phyloP scores from a whole-genome alignment of 1,140 invertebrate species.

The Cryptotermes secundus region DNA sequence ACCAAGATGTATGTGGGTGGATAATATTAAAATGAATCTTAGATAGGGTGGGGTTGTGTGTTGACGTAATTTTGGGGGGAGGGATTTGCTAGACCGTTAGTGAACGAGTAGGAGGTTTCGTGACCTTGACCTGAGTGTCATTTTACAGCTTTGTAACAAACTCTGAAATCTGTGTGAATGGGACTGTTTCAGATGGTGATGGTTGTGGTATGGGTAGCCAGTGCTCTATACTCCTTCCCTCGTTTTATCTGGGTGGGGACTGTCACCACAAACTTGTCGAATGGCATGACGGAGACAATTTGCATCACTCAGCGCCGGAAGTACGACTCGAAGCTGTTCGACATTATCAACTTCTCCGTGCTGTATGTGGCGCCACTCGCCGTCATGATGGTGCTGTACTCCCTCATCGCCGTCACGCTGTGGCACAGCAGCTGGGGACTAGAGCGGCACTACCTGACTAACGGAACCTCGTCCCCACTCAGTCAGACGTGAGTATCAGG shows the following conservation, averaged over 20 bases:
- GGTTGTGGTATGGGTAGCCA: conserved; percentile 71
- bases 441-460: not conserved
- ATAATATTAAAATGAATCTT: too few species aligned
- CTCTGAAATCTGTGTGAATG: too few species aligned
- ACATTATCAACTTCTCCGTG: conserved; percentile 73
- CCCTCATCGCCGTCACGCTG: conserved; percentile 33
- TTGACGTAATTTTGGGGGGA: too few species aligned
- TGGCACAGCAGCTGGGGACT: conserved; percentile 31
- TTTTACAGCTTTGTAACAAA: too few species aligned
- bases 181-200: conserved; percentile 63
- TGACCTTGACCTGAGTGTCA: too few species aligned
- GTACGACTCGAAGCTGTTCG: conserved; percentile 72
- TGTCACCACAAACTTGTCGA: conserved; percentile 57
- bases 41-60: too few species aligned
- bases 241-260: conserved; percentile 74
- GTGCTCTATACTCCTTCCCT: conserved; percentile 72
- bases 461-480: not conserved
- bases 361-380: conserved; percentile 71
- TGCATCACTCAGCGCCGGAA: conserved; percentile 70
- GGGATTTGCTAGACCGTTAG: too few species aligned
- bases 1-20: too few species aligned
- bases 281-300: conserved; percentile 65
- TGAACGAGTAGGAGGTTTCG: too few species aligned
- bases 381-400: conserved; percentile 66
- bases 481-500: not conserved